Percentiles rank a stretch among this genome's conserved stretches.
Conservation (phyloP, 2,888 invertebrate species). For the Sarcophaga carnaria region DNA sequence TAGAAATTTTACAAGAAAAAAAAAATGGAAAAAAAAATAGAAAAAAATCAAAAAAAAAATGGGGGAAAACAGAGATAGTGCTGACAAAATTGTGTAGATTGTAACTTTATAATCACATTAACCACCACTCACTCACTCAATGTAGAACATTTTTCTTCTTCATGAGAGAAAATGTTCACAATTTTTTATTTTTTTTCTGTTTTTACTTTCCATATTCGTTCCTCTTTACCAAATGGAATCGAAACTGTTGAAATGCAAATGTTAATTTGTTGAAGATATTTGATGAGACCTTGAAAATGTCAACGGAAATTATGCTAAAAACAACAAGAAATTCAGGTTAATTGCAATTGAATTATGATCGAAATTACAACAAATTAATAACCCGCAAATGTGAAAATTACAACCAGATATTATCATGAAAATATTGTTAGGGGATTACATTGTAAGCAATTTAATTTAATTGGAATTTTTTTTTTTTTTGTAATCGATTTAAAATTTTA, state of each 20-base stretch:
- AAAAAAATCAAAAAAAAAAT: background rate
- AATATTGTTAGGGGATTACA: too few species aligned
- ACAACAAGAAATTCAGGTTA: background rate
- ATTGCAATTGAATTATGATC: background rate
- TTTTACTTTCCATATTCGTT: background rate
- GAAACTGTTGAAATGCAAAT: background rate
- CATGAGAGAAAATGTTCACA: too few species aligned
- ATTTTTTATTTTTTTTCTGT: background rate
- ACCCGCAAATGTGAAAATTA: background rate
- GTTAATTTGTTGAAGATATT: background rate
- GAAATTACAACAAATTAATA: background rate
- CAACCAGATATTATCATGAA: background rate
- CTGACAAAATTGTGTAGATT: constrained; percentile 2
- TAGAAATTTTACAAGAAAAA: constrained; percentile 37
- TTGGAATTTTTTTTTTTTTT: too few species aligned
- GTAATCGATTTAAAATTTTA: too few species aligned
- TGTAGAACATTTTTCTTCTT: background rate
- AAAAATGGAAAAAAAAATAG: background rate
- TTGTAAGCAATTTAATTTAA: too few species aligned
- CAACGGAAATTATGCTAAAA: background rate
- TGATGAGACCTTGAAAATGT: background rate
- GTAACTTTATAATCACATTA: constrained; percentile 46
- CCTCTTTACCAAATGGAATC: background rate
- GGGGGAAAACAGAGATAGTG: background rate
- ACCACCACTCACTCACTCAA: constrained; percentile 37